Evolutionary conservation across 2,888 invertebrate genomes (phyloP).

Genomic region (Leucoma salicis): DNA sequence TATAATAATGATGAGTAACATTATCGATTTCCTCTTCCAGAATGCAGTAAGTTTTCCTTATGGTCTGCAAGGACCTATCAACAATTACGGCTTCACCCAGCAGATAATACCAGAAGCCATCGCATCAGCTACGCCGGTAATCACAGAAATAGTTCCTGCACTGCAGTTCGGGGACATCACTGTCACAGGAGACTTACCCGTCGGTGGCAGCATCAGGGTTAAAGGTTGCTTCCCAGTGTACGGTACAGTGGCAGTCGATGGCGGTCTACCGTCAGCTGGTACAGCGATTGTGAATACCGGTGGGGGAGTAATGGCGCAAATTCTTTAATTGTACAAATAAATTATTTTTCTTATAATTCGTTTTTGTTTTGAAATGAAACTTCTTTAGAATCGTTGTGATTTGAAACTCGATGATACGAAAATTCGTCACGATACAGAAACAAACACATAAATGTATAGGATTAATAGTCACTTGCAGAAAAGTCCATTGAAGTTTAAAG

Average conservation of each 20-base stretch:
- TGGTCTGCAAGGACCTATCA: constrained; percentile 20
- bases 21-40: constrained; percentile 23
- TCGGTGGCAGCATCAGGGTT: constrained; percentile 61
- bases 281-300: constrained; percentile 54
- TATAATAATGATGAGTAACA: background rate
- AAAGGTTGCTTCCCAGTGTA: constrained; percentile 66
- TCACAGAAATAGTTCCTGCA: constrained; percentile 58
- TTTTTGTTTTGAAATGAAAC: background rate
- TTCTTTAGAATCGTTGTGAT: too few relatives aligned
- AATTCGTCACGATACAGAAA: too few relatives aligned
- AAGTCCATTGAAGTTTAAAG: too few relatives aligned
- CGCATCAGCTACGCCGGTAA: constrained; percentile 45
- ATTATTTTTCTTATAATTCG: constrained; percentile 13
- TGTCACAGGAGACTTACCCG: constrained; percentile 57
- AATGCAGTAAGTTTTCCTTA: constrained; percentile 27
- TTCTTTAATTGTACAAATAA: constrained; percentile 22
- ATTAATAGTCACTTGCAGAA: too few relatives aligned
- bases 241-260: constrained; percentile 60
- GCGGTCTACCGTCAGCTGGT: constrained; percentile 56
- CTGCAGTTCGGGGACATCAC: constrained; percentile 61
- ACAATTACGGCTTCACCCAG: constrained; percentile 6
- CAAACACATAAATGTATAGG: too few relatives aligned
- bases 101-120: constrained; percentile 24
- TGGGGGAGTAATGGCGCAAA: constrained; percentile 28
- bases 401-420: too few relatives aligned